Conservation (phyloP, 2,113 vertebrate genomes). For the Pimephales promelas region DNA sequence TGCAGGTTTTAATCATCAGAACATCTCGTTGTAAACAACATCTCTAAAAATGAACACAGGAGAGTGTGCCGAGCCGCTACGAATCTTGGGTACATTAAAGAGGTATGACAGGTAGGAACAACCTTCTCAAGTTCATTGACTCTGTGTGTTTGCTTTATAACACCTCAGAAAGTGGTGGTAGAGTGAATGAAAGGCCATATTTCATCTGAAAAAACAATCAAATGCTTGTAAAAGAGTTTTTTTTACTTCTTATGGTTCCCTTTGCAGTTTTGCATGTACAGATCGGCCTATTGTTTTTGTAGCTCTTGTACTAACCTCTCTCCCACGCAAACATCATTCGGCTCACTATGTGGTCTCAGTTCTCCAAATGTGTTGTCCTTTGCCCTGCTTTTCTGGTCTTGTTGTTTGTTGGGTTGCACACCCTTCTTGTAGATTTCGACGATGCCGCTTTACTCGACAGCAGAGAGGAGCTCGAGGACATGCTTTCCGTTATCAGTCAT, state of each 20-base stretch:
- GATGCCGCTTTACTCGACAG: not conserved
- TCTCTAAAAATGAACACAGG: constrained; percentile 18
- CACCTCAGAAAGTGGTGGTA: constrained; percentile 27
- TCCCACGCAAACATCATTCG: not conserved
- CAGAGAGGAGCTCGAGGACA: constrained; percentile 21
- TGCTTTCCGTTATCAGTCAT: not conserved
- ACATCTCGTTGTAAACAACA: not conserved
- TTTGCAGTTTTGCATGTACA: not conserved
- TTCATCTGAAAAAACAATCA: constrained; percentile 15
- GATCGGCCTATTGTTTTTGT: not conserved
- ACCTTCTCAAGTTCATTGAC: constrained; percentile 19
- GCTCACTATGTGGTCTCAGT: constrained; percentile 6
- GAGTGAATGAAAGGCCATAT: not conserved
- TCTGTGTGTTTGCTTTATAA: constrained; percentile 10
- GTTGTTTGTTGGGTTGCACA: constrained; percentile 11
- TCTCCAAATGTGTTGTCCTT: constrained; percentile 36
- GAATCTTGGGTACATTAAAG: constrained; percentile 21
- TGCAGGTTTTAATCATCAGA: constrained; percentile 12
- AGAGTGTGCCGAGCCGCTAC: not conserved
- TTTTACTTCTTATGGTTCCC: not conserved
- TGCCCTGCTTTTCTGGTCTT: constrained; percentile 13
- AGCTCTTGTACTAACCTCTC: not conserved
- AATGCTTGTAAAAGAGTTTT: not conserved
- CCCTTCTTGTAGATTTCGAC: constrained; percentile 35
- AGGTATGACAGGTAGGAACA: constrained; percentile 44